Percentiles rank a stretch among this genome's conserved stretches.
Conservation (phyloP, 2,888 invertebrate genomes). For the Eurytoma californica region DNA sequence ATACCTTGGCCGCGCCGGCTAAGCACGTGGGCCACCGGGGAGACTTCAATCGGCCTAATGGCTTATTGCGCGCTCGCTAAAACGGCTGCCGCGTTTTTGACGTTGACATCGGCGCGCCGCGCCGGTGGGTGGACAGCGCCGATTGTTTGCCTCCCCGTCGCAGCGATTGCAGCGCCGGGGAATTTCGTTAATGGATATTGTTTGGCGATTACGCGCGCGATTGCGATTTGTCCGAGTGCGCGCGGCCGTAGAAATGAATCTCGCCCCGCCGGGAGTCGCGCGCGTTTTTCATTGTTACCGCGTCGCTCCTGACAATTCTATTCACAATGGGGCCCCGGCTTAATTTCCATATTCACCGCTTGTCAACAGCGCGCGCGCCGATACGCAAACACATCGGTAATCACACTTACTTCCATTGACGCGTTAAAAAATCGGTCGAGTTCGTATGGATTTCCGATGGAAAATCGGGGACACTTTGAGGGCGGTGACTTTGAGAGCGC, state of each 20-base stretch:
- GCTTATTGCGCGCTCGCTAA: not conserved
- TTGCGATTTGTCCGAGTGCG: not conserved
- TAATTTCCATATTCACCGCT: too few species aligned
- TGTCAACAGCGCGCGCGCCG: too few species aligned
- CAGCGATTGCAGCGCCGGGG: not conserved
- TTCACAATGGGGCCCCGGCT: too few species aligned
- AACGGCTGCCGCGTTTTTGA: not conserved
- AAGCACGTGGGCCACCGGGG: not conserved
- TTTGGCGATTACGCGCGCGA: not conserved
- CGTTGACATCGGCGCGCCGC: not conserved
- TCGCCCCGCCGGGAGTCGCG: too few species aligned
- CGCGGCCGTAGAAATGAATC: not conserved
- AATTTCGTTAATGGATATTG: conserved; percentile 33
- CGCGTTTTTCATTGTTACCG: too few species aligned
- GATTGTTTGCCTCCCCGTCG: not conserved
- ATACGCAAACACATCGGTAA: too few species aligned
- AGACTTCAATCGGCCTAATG: conserved; percentile 27
- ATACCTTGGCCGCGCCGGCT: conserved; percentile 14
- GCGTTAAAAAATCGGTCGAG: too few species aligned
- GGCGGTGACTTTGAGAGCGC: conserved; percentile 18
- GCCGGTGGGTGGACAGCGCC: not conserved
- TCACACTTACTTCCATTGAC: too few species aligned
- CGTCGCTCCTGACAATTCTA: too few species aligned
- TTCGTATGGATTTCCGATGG: too few species aligned
- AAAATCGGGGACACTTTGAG: too few species aligned